Base-by-base conservation (phyloP, 2,797 vertebrate genomes). In the Uromys caudimaculatus region DNA sequence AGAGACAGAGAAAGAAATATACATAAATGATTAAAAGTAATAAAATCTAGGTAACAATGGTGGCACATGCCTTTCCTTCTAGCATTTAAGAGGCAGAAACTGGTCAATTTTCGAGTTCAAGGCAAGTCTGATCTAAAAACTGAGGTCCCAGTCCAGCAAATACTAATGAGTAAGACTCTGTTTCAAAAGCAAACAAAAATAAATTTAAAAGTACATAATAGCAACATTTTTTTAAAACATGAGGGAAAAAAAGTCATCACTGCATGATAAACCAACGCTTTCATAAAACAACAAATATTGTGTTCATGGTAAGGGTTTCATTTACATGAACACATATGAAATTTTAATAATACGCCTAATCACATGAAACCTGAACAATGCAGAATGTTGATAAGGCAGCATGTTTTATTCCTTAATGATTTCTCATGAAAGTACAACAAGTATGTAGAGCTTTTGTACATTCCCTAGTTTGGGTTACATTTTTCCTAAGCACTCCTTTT, bases 111-210 rank as follows among this genome's bases (percentile, higher is more conserved):
- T 13, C 41, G 6, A 8, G 6, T 41, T 16, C 13, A 41, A 60
- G 3, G 0, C 3, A 12, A 41, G 3, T 1, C 6, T 82, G 0
- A 3, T 82, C n/a, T 58, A 58, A n/a, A 56, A 56, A 24, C 11
- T 38, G 52, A 23, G 2, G n/a, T 56, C 35, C 17, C 0, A 56
- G 52, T 12, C 5, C 35, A 81, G 21, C 6, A 38, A 8, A 21
- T 6, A 7, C n/a, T 58, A 38, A 58, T 12, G 10, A 71, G 3
- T 3, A 35, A 71, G 19, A 38, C 3, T 3, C 71, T 73, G n/a
- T 73, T 38, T 11, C 21, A 73, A 41, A 41, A 73, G 1, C 6
- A 58, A 58, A 41, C 32, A 35, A 35, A 16, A 35, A 58, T 23
- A 58, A 23, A 58, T 58, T 21, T 23, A 58, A 21, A 58, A 58